Conservation (phyloP, 92 coral and sea anemone species). For the Zoanthus sociatus region DNA sequence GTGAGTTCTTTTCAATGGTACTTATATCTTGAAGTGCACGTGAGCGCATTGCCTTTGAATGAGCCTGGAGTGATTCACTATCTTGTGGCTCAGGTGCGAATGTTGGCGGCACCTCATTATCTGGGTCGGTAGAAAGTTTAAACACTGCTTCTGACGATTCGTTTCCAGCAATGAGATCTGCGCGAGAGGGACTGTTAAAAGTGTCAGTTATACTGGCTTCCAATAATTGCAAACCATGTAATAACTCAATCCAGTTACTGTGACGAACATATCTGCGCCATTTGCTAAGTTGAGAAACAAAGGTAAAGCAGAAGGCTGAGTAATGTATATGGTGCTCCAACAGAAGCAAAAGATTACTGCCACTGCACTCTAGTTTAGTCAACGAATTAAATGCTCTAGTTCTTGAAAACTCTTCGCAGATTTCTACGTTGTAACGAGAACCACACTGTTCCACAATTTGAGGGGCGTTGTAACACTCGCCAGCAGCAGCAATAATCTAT, state of each 20-base stretch:
- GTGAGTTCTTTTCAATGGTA: constrained; percentile 57
- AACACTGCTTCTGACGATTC: constrained; percentile 62
- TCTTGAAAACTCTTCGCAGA: constrained; percentile 29
- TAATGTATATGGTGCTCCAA: constrained; percentile 88
- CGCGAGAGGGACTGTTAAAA: constrained; percentile 83
- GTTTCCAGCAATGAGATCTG: constrained; percentile 70
- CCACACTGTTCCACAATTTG: background rate
- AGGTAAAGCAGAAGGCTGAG: constrained; percentile 91
- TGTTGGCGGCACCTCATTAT: constrained; percentile 79
- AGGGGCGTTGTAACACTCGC: background rate
- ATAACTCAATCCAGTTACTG: constrained; percentile 87
- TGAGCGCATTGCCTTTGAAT: constrained; percentile 84
- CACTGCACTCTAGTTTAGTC: constrained; percentile 86
- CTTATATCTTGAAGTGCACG: constrained; percentile 74
- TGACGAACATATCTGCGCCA: constrained; percentile 84
- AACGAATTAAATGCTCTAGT: constrained; percentile 53
- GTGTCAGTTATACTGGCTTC: constrained; percentile 75
- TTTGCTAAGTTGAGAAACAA: constrained; percentile 80
- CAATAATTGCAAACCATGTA: constrained; percentile 82
- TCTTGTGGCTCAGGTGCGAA: constrained; percentile 92
- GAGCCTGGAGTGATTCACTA: constrained; percentile 83
- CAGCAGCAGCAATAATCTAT: background rate
- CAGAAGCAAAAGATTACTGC: constrained; percentile 84
- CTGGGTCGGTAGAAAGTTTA: constrained; percentile 80
- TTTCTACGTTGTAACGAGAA: background rate